Evolutionary conservation across 1,140 invertebrate species (phyloP), one percentile per base, ranked within the genome.

Genomic region (Aphidius ervi): DNA sequence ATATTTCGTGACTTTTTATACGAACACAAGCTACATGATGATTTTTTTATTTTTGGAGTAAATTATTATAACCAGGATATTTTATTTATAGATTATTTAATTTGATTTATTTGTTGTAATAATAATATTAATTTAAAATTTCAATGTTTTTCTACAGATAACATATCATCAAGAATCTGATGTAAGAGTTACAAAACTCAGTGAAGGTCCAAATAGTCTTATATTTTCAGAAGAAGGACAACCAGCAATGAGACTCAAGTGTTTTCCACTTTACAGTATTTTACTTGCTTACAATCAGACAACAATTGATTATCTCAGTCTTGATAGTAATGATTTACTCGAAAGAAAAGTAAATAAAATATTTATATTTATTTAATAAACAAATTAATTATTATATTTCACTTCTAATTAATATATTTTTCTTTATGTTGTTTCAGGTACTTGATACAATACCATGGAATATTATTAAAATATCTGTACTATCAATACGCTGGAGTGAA

Each of bases 191-290:
- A 83, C 79, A 48, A 84, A 83, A 70, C 68, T 84, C 49, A 77
- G 79, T 42, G 82, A 85, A 69, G 81, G 83, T 56, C 76, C 81
- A 37, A 83, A 83, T 66, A 81, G 79, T 59, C 65, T 82, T 0
- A 70, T 81, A 31, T 70, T 70, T 9, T 76, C 79, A 5, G 80
- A 82, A 53, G 74, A 80, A 23, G 80, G 80, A 54, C 70, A 79
- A 56, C 76, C 80, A 10, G 77, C 82, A 9, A 82, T 87, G 47
- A 83, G 88, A 65, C 87, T 93, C 54, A 88, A 90, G 72, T 94
- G 91, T 77, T 92, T 93, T 74, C 91, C 92, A 64, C 81, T 94
- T 55, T 90, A 87, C 71, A 90, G 91, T 20, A 80, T 93, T 58
- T 77, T 94, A 68, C 78, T 91, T 60, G 91, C 91, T 42, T 86